Conservation (phyloP, 2,888 invertebrate species). For the Neocrepidodera transversa region DNA sequence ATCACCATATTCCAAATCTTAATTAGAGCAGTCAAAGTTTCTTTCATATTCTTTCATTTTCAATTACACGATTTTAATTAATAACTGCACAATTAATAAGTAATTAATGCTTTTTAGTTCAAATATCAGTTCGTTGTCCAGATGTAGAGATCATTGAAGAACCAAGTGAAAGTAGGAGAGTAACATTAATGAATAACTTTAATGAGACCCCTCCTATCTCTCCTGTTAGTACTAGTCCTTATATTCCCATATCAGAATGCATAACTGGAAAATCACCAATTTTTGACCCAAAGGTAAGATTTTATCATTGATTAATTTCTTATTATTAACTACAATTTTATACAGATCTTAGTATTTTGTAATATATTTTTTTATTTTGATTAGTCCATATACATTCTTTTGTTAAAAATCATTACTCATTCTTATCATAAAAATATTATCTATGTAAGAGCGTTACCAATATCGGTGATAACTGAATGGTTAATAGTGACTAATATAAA, state of each 20-base stretch:
- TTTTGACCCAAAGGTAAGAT: constrained; percentile 50
- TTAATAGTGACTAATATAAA: neutral
- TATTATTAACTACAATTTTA: too few relatives aligned
- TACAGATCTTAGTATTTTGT: too few relatives aligned
- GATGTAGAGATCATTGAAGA: constrained; percentile 47
- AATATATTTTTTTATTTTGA: too few relatives aligned
- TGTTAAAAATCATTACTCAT: neutral
- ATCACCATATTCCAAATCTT: too few relatives aligned
- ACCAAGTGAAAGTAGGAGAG: constrained; percentile 31
- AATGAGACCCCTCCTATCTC: constrained; percentile 69
- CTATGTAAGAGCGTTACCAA: neutral
- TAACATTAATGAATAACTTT: constrained; percentile 35
- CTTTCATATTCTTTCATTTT: too few relatives aligned
- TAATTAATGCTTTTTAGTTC: constrained; percentile 37
- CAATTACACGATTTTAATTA: too few relatives aligned
- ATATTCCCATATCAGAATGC: constrained; percentile 92
- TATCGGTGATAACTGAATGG: neutral
- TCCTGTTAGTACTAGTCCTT: constrained; percentile 78
- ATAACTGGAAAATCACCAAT: constrained; percentile 74
- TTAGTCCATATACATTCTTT: too few relatives aligned
- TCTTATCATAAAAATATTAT: neutral
- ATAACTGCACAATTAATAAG: too few relatives aligned
- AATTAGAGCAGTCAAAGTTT: too few relatives aligned
- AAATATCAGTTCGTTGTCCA: constrained; percentile 35
- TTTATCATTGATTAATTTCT: constrained; percentile 4